These are phyloP conservation scores for Papilio gigon DNA, from an alignment of 2,888 invertebrate genomes.

Conservation along the genomic window DNA sequence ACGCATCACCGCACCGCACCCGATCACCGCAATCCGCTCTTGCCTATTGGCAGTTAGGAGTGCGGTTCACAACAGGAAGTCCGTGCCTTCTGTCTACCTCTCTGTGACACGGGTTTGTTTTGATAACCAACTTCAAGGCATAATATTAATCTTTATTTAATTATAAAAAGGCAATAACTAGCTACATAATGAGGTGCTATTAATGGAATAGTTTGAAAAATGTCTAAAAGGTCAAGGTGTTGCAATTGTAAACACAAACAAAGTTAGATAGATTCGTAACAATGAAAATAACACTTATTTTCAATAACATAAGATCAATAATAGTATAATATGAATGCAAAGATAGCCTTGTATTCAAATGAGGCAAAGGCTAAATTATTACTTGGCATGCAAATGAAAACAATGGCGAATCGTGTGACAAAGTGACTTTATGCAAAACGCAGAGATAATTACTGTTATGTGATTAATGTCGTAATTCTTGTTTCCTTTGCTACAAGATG, in stretches of 20 bases:
- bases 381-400: conserved; percentile 69
- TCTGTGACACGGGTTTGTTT: too few relatives aligned
- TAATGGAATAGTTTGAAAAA: conserved; percentile 32
- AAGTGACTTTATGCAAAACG: conserved; percentile 47
- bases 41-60: too few relatives aligned
- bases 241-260: conserved; percentile 23
- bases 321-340: background rate
- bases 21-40: too few relatives aligned
- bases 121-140: too few relatives aligned
- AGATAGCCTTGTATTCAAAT: conserved; percentile 40
- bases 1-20: too few relatives aligned
- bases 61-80: too few relatives aligned
- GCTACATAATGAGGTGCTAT: background rate
- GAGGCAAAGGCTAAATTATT: conserved; percentile 50
- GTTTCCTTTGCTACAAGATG: conserved; percentile 3
- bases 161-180: conserved; percentile 7
- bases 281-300: conserved; percentile 12
- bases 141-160: conserved; percentile 1
- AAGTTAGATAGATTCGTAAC: background rate
- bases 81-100: too few relatives aligned
- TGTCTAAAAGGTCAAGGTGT: conserved; percentile 36
- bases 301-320: background rate
- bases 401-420: conserved; percentile 68
- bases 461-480: conserved; percentile 31
- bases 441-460: conserved; percentile 33